phyloP scores from a whole-genome alignment of 2,888 invertebrate genomes.

The Eupithecia subfuscata region DNA sequence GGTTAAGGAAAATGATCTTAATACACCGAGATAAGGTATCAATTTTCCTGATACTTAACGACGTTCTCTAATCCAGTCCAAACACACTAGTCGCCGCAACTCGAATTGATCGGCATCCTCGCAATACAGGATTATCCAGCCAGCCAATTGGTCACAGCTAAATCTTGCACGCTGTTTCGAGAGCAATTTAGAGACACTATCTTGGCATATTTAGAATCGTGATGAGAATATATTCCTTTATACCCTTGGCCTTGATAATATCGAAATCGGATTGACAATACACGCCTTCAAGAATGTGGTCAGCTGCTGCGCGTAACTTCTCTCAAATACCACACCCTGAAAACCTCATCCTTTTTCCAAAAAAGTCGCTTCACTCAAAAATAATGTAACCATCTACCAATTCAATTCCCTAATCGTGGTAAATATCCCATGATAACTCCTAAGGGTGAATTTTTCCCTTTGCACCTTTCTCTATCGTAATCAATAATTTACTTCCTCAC shows the following conservation, averaged over 20 bases:
- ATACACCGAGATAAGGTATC: not conserved
- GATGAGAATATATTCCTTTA: constrained; percentile 18
- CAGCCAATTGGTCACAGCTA: constrained; percentile 43
- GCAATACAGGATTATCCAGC: constrained; percentile 27
- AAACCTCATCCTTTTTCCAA: too few relatives aligned
- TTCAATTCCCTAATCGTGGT: not conserved
- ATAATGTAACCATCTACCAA: too few relatives aligned
- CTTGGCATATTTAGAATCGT: constrained; percentile 13
- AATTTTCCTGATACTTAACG: not conserved
- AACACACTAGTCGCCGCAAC: constrained; percentile 3
- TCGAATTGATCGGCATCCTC: constrained; percentile 22
- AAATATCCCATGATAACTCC: not conserved
- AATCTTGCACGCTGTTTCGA: constrained; percentile 56
- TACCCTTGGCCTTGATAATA: not conserved
- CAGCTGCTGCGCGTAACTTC: not conserved
- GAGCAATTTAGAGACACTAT: constrained; percentile 61
- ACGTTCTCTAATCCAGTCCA: not conserved
- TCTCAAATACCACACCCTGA: too few relatives aligned
- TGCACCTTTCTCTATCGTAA: not conserved
- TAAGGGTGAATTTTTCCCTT: too few relatives aligned
- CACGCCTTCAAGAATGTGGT: not conserved
- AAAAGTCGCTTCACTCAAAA: too few relatives aligned
- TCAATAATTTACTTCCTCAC: not conserved
- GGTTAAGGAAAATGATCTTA: not conserved
- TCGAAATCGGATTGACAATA: not conserved